Conservation (phyloP, 2,113 vertebrate species). For the Lynx canadensis region DNA sequence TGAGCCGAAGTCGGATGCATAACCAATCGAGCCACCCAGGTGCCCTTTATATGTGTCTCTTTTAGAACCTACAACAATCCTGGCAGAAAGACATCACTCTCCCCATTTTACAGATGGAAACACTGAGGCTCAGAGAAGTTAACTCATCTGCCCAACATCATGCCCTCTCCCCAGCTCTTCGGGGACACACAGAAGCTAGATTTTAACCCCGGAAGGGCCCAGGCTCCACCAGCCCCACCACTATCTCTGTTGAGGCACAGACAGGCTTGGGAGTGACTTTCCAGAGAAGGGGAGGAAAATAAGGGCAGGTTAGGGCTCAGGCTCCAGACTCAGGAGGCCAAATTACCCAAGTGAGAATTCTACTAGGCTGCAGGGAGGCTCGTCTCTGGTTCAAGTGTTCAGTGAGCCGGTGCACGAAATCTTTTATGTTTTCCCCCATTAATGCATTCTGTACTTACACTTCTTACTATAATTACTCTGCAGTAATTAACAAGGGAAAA, state of each 20-base stretch:
- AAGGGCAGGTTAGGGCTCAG: background rate
- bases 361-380: background rate
- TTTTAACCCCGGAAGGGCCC: background rate
- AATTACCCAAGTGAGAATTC: background rate
- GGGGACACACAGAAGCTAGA: background rate
- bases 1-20: too few species aligned
- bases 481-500: conserved; percentile 81
- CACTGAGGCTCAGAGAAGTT: background rate
- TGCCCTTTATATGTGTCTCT: background rate
- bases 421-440: conserved; percentile 47
- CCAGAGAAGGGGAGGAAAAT: background rate
- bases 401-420: background rate
- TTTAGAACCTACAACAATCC: background rate
- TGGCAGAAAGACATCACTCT: background rate
- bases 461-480: conserved; percentile 77
- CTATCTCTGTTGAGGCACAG: background rate
- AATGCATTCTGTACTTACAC: conserved; percentile 78
- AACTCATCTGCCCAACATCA: background rate
- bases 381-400: background rate
- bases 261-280: background rate
- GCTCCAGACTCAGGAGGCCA: background rate
- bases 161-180: background rate
- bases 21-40: too few species aligned
- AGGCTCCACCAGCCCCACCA: background rate
- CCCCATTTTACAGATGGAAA: background rate